Base-by-base conservation (phyloP, 2,113 vertebrate species). In the Coregonus clupeaformis region DNA sequence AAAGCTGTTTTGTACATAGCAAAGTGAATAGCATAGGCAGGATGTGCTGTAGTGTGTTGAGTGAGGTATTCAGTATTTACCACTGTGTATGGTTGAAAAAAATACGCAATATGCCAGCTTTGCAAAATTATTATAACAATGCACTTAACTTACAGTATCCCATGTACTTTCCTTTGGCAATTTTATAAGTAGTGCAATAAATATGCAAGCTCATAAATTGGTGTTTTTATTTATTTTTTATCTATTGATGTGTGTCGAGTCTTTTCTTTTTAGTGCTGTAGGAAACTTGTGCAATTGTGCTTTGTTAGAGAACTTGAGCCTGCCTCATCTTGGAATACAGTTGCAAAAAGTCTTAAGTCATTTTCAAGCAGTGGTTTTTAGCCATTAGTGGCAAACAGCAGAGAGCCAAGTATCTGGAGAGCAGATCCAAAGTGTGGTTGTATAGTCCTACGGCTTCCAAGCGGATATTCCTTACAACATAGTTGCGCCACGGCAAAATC, bases 131-230 rank as follows among this genome's bases (percentile, higher is more conserved):
- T 91, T 93, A 93, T 92, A 92, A 94, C 9, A 2, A 42, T 90
- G 93, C 94, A 92, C 90, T 93, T 88, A 83, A 93, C 89, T 93
- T 88, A 83, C 92, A 92, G 92, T 95, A 95, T 90, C 91, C 93
- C 85, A 86, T 93, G 93, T 94, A 94, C 42, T 47, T 93, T 95
- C 9, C 7, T 95, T 86, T 92, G 94, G 92, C 91, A 92, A 94
- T 91, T 96, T 95, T 95, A 95, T 92, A 93, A 92, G 93, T 90
- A 94, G 92, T 93, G 94, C 90, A 96, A 96, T 96, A 96, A 96
- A 96, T 91, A 95, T 92, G 93, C 93, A 94, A 95, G 92, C 89
- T 92, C 74, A 83, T 89, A 91, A 90, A 73, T 74, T 79, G 77
- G 30, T 18, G 30, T 22, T n/a, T n/a, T n/a, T 36, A 12, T 12